Evolutionary conservation across 1,140 invertebrate genomes (phyloP).

Genomic region (Heliconius nattereri): DNA sequence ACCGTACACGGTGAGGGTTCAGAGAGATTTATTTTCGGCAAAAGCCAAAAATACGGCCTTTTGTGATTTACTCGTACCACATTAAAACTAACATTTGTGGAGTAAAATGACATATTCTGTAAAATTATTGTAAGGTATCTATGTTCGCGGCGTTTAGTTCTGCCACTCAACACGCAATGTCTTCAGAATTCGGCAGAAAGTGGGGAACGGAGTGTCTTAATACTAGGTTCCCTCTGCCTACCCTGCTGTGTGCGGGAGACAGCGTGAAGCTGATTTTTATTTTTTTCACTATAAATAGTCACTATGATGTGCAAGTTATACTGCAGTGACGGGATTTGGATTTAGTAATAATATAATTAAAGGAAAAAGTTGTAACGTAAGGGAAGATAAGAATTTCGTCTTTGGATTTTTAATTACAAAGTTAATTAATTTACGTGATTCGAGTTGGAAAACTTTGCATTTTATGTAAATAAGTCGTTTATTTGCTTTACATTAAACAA

Average conservation of each 20-base stretch:
- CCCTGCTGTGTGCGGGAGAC: too few species aligned
- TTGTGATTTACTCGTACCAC: slow-evolving; percentile 26
- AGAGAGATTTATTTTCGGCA: slow-evolving; percentile 66
- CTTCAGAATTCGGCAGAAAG: too few species aligned
- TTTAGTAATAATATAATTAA: slow-evolving; percentile 56
- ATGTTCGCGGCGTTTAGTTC: too few species aligned
- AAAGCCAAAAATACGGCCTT: slow-evolving; percentile 56
- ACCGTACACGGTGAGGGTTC: slow-evolving; percentile 55
- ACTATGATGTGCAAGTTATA: not conserved
- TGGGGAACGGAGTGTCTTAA: too few species aligned
- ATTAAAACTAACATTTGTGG: slow-evolving; percentile 10
- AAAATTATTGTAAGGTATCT: not conserved
- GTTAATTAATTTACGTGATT: slow-evolving; percentile 70
- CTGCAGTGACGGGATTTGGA: not conserved
- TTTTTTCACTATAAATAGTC: too few species aligned
- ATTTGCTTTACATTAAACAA: slow-evolving; percentile 36
- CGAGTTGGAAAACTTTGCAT: slow-evolving; percentile 59
- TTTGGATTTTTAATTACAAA: slow-evolving; percentile 68
- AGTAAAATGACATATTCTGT: slow-evolving; percentile 7
- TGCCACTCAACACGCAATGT: too few species aligned
- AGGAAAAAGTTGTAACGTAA: slow-evolving; percentile 60
- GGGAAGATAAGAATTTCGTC: slow-evolving; percentile 55
- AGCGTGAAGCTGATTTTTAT: too few species aligned
- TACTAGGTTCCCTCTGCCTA: too few species aligned
- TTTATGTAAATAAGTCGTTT: slow-evolving; percentile 67